Evolutionary conservation across 2,888 invertebrate genomes (phyloP), one percentile per base, ranked within the genome.

Genomic region (Hemistola chrysoprasaria): DNA sequence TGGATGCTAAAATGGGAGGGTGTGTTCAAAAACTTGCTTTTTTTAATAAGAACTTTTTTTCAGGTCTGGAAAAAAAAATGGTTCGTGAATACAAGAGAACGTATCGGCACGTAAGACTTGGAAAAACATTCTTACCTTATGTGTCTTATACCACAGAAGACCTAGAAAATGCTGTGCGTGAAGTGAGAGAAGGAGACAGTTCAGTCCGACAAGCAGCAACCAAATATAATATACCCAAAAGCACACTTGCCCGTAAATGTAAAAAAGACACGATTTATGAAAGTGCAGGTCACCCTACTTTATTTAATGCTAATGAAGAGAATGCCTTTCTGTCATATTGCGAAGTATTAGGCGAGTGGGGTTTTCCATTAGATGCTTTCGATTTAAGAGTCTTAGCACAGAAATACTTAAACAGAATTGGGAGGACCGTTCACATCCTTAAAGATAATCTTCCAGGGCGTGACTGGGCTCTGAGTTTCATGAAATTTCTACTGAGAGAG

Each of bases 391-490:
- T 47, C 5, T 40, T 28, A 28, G 48, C 47, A 3, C 48, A 52
- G 34, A 40, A 46, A 40, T 53, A 53, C 24, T 32, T 49, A 8
- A 44, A 48, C 28, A 53, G 49, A 45, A 9, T 47, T 23, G 53
- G 50, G 22, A 47, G 46, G 44, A 40, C 11, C 20, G 11, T 43
- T 11, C 39, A 46, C 21, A 20, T 26, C 8, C 27, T 49, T 26
- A 30, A 53, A 44, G 40, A 53, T 27, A 51, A 54, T 36, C 24
- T 53, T 31, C 51, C 47, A 5, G 51, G 51, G 5, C 28, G 22
- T 5, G 54, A 51, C 25, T 51, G 51, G 49, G 54, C 47, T 5
- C 40, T 30, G 8, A 49, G 46, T 39, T 54, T 54, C 30, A 48
- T 16, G 47, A 49, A 34, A 47, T 45, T 11, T 30, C 47, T n/a